phyloP scores from a whole-genome alignment of 2,888 invertebrate genomes.

The Apoderus coryli region DNA sequence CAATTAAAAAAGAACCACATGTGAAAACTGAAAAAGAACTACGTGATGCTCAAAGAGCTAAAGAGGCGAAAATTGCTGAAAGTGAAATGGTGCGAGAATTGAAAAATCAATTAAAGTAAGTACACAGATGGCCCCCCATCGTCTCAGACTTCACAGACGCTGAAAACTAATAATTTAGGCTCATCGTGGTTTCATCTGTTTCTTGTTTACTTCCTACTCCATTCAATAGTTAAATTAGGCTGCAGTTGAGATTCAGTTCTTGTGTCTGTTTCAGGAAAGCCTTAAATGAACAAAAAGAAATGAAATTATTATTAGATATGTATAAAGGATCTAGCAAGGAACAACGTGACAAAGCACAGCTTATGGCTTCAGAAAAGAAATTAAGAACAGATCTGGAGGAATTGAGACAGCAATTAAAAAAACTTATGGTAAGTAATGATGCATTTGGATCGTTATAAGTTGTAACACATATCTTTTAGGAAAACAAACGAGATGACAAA shows the following conservation, averaged over 20 bases:
- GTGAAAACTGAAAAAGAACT: slow-evolving; percentile 49
- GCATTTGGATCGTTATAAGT: no score
- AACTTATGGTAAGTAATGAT: slow-evolving; percentile 58
- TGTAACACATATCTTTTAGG: slow-evolving; percentile 46
- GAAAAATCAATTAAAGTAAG: slow-evolving; percentile 83
- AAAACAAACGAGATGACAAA: slow-evolving; percentile 80
- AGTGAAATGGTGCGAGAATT: slow-evolving; percentile 74
- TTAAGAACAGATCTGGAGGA: slow-evolving; percentile 82
- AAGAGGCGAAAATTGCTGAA: slow-evolving; percentile 51
- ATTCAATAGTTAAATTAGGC: no score
- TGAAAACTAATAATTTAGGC: no score
- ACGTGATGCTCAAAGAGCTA: slow-evolving; percentile 43
- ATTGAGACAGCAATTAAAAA: slow-evolving; percentile 68
- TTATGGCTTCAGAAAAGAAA: slow-evolving; percentile 92
- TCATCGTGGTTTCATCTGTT: no score
- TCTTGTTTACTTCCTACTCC: no score
- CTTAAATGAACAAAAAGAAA: slow-evolving; percentile 83
- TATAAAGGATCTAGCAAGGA: slow-evolving; percentile 96
- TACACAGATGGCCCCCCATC: no score
- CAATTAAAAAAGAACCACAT: slow-evolving; percentile 44
- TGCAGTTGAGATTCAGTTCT: no score
- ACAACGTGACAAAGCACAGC: slow-evolving; percentile 87
- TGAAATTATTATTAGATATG: slow-evolving; percentile 89
- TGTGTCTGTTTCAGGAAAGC: slow-evolving; percentile 70
- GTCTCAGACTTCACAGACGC: no score